phyloP scores from a whole-genome alignment of 2,888 invertebrate species.

The Augochlorella aurata region DNA sequence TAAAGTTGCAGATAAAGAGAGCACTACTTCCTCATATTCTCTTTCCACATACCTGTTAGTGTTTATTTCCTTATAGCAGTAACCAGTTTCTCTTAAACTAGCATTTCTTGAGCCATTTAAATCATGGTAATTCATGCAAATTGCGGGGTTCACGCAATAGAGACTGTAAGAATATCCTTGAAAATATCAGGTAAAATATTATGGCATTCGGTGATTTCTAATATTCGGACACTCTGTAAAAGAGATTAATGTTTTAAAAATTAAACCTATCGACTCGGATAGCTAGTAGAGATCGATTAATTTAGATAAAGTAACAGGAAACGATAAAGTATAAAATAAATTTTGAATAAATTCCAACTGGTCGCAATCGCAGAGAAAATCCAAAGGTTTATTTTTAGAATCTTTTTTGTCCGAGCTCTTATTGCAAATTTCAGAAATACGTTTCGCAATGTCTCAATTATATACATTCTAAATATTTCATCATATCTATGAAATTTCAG shows the following conservation, averaged over 20 bases:
- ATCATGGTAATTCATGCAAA: constrained; percentile 4
- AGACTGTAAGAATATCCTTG: not conserved
- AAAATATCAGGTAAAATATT: not conserved
- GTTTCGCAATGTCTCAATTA: too few species aligned
- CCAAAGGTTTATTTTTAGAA: too few species aligned
- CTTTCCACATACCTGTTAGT: not conserved
- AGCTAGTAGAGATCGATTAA: too few species aligned
- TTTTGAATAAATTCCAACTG: too few species aligned
- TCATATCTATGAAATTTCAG: too few species aligned
- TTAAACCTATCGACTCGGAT: not conserved
- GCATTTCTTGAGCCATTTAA: not conserved
- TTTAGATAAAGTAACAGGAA: too few species aligned
- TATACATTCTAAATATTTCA: too few species aligned
- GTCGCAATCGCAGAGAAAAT: too few species aligned
- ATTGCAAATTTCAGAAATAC: too few species aligned
- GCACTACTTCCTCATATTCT: not conserved
- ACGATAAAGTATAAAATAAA: too few species aligned
- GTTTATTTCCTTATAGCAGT: not conserved
- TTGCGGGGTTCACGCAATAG: not conserved
- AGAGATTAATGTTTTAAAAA: not conserved
- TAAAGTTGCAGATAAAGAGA: not conserved
- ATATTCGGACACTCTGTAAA: not conserved
- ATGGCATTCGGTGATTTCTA: too few species aligned
- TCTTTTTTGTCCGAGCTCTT: too few species aligned
- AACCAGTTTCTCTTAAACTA: not conserved